phyloP scores from a whole-genome alignment of 1,140 invertebrate species.

The Cydia fagiglandana region DNA sequence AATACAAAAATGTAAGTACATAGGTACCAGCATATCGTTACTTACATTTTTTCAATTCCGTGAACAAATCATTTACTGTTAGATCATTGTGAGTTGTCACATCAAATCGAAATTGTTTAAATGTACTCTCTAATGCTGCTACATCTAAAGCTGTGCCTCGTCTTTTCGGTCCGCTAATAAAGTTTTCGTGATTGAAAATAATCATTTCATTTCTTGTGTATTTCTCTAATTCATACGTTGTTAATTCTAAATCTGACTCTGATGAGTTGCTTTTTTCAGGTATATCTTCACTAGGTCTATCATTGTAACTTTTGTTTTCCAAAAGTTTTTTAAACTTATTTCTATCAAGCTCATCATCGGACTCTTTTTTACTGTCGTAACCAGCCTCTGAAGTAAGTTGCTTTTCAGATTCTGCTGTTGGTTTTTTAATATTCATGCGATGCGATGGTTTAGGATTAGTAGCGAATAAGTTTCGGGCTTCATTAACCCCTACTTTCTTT shows the following conservation, averaged over 20 bases:
- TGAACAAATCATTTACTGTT: neutral
- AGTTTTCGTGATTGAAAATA: slow-evolving; percentile 9
- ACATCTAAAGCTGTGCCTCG: slow-evolving; percentile 4
- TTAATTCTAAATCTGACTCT: neutral
- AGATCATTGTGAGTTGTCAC: neutral
- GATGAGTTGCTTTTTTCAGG: no score
- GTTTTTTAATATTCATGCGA: neutral
- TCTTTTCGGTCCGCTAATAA: neutral
- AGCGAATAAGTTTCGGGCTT: neutral
- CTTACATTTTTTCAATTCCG: neutral
- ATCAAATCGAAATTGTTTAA: neutral
- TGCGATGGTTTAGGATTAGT: neutral
- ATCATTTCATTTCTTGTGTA: neutral
- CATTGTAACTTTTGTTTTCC: neutral
- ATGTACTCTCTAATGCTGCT: neutral
- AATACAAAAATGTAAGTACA: no score
- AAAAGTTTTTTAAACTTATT: neutral
- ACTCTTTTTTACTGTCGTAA: neutral
- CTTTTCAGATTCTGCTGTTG: neutral
- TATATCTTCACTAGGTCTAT: neutral
- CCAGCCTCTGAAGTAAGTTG: neutral
- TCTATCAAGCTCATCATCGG: neutral
- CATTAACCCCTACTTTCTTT: neutral
- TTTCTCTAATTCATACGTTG: slow-evolving; percentile 14
- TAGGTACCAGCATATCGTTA: neutral